These are phyloP conservation scores for Ophion ventricosus DNA, from an alignment of 2,888 invertebrate species.

Conservation along the genomic window DNA sequence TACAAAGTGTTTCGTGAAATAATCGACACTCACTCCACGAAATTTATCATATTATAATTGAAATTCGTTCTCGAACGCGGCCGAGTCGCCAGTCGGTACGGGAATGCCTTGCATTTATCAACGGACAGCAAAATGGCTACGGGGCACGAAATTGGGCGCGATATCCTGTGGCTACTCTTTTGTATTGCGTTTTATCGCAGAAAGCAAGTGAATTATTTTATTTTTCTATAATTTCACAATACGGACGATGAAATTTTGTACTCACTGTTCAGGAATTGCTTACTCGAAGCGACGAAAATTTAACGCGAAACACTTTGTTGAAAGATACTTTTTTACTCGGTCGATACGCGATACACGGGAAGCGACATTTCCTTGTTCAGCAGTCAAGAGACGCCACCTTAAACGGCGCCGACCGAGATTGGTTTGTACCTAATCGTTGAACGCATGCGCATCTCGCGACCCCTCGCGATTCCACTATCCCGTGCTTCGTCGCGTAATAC, in stretches of 20 bases:
- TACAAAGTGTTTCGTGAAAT: background rate
- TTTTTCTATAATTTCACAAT: background rate
- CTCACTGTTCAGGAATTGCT: constrained; percentile 28
- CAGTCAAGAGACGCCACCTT: constrained; percentile 60
- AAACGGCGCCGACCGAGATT: constrained; percentile 53
- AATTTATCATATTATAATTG: constrained; percentile 61
- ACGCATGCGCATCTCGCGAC: constrained; percentile 24
- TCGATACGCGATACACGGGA: constrained; percentile 77
- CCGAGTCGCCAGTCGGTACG: constrained; percentile 81
- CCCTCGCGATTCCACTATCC: background rate
- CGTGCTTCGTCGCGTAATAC: constrained; percentile 18
- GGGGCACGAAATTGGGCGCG: constrained; percentile 58
- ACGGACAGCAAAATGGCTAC: constrained; percentile 83
- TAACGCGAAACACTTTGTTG: constrained; percentile 42
- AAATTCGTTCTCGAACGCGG: constrained; percentile 70
- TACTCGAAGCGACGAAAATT: constrained; percentile 23
- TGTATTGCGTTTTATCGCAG: background rate
- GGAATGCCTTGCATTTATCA: constrained; percentile 82
- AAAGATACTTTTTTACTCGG: constrained; percentile 76
- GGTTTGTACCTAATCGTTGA: constrained; percentile 26
- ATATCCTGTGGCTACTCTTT: background rate
- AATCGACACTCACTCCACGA: constrained; percentile 28
- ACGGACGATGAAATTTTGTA: constrained; percentile 34
- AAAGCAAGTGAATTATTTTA: background rate
- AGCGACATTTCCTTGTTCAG: constrained; percentile 48